Evolutionary conservation across 1,140 invertebrate genomes (phyloP).

Genomic region (Cylas formicarius): DNA sequence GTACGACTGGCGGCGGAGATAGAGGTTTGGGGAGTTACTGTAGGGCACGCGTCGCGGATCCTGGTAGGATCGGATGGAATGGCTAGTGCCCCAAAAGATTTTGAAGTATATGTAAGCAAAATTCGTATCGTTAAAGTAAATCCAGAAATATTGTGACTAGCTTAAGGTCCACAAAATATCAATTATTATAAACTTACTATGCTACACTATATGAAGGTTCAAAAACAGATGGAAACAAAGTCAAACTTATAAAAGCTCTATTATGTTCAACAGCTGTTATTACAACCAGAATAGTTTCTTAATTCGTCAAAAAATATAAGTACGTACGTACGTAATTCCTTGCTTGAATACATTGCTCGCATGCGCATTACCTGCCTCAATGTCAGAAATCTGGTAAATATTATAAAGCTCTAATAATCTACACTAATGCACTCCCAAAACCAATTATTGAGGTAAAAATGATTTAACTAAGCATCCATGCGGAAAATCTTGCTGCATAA

Average conservation of each 20-base stretch:
- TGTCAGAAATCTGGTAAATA: too few species aligned
- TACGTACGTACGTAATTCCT: too few species aligned
- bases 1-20: conserved; percentile 20
- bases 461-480: too few species aligned
- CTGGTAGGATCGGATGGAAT: conserved; percentile 11
- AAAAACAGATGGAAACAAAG: neutral
- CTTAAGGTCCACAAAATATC: neutral
- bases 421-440: too few species aligned
- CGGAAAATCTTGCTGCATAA: too few species aligned
- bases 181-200: neutral
- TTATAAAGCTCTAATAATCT: too few species aligned
- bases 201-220: conserved; percentile 5
- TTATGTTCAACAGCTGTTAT: too few species aligned
- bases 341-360: too few species aligned
- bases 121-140: neutral
- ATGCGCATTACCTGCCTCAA: too few species aligned
- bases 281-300: too few species aligned
- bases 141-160: neutral
- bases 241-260: neutral
- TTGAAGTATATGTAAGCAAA: conserved; percentile 20
- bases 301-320: too few species aligned
- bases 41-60: conserved; percentile 18
- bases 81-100: conserved; percentile 22
- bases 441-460: too few species aligned
- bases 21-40: conserved; percentile 15